Evolutionary conservation across 2,888 invertebrate genomes (phyloP).

Genomic region (Lampropteryx suffumata): DNA sequence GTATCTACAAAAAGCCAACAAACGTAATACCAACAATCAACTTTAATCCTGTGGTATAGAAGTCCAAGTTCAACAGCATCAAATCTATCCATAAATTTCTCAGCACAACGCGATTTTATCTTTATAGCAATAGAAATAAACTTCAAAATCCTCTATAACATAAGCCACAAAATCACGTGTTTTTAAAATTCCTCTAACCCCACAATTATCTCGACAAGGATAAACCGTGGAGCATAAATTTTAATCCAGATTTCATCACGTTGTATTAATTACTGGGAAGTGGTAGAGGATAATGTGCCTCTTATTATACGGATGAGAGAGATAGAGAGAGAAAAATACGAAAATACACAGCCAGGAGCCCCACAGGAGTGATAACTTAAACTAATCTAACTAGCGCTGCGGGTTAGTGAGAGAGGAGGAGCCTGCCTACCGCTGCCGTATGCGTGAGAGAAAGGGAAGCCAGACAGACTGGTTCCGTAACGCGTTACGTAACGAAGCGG

Average conservation of each 20-base stretch:
- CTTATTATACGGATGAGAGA: not conserved
- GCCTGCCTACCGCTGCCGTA: too few relatives aligned
- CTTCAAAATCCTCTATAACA: not conserved
- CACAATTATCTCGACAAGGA: slow-evolving; percentile 8
- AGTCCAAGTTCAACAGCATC: not conserved
- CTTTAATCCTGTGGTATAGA: not conserved
- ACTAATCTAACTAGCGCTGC: too few relatives aligned
- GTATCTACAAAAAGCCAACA: too few relatives aligned
- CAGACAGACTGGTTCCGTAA: too few relatives aligned
- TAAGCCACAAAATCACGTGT: not conserved
- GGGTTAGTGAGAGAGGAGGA: too few relatives aligned
- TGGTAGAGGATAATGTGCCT: slow-evolving; percentile 3
- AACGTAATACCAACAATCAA: not conserved
- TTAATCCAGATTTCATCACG: slow-evolving; percentile 7
- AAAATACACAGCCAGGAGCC: too few relatives aligned
- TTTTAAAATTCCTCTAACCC: slow-evolving; percentile 3
- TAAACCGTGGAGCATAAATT: slow-evolving; percentile 10
- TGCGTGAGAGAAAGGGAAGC: too few relatives aligned
- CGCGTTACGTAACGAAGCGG: too few relatives aligned
- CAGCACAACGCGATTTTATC: not conserved
- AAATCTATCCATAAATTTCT: not conserved
- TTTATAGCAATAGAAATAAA: not conserved
- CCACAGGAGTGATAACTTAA: too few relatives aligned
- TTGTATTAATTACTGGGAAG: slow-evolving; percentile 2
- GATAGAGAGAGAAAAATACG: too few relatives aligned